Conservation (phyloP, 2,113 vertebrate genomes). For the Collichthys lucidus region DNA sequence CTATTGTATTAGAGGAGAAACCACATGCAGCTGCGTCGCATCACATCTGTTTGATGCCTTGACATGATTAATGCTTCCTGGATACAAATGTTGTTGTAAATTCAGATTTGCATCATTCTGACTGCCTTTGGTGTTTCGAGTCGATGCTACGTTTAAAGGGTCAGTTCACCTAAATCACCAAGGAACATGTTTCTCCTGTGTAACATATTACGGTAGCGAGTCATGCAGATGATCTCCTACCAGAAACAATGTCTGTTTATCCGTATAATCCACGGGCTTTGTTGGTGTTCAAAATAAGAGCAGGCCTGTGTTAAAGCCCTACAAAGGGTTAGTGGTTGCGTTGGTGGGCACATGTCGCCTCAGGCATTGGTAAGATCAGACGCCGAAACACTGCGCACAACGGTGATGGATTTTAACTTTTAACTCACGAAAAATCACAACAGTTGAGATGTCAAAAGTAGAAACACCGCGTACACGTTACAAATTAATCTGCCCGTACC, state of each 20-base stretch:
- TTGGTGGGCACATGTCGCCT: background rate
- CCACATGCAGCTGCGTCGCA: slow-evolving; percentile 47
- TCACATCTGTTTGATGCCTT: slow-evolving; percentile 48
- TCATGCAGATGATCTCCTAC: background rate
- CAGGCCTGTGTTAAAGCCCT: background rate
- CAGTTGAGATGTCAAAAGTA: background rate
- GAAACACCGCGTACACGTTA: background rate
- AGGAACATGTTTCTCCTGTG: background rate
- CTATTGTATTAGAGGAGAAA: slow-evolving; percentile 33
- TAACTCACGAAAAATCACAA: too few relatives aligned
- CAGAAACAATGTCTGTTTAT: background rate
- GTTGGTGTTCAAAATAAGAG: background rate
- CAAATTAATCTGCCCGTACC: too few relatives aligned
- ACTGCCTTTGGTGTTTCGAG: slow-evolving; percentile 34
- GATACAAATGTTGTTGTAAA: slow-evolving; percentile 21
- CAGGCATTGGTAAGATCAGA: background rate
- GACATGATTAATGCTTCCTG: slow-evolving; percentile 41
- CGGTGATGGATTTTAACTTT: background rate
- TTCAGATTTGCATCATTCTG: slow-evolving; percentile 10
- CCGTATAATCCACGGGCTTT: background rate
- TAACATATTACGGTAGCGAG: background rate
- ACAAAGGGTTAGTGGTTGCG: background rate
- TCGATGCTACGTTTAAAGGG: background rate
- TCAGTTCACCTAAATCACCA: background rate
- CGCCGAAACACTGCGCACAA: background rate